Conservation (phyloP, 2,888 invertebrate genomes). For the Asteroscopus sphinx region DNA sequence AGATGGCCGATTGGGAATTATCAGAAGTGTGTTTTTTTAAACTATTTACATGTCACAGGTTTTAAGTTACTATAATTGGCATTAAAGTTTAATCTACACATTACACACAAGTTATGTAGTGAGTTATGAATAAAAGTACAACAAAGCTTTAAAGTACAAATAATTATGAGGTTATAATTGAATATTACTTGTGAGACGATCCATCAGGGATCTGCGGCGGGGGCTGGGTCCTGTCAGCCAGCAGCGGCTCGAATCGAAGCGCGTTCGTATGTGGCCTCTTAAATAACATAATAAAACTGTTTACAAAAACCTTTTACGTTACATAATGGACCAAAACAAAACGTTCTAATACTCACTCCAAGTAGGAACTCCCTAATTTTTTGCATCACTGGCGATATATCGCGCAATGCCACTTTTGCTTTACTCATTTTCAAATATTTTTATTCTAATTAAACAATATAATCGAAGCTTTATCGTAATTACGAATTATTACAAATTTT, state of each 20-base stretch:
- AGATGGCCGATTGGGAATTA: no score
- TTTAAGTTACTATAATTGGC: no score
- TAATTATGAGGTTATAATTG: slow-evolving; percentile 29
- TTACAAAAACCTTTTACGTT: slow-evolving; percentile 53
- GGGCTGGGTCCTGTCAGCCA: slow-evolving; percentile 94
- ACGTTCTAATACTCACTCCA: slow-evolving; percentile 86
- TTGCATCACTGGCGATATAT: slow-evolving; percentile 91
- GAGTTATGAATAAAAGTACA: no score
- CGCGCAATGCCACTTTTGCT: slow-evolving; percentile 88
- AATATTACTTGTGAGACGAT: slow-evolving; percentile 91
- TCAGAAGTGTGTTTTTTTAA: no score
- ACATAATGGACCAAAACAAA: slow-evolving; percentile 66
- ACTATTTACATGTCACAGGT: no score
- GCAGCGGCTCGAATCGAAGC: slow-evolving; percentile 91
- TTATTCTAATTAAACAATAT: not conserved
- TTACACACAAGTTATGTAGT: no score
- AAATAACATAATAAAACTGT: slow-evolving; percentile 42
- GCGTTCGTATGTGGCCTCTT: slow-evolving; percentile 91
- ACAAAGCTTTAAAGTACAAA: not conserved
- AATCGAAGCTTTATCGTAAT: slow-evolving; percentile 14
- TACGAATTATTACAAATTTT: slow-evolving; percentile 8
- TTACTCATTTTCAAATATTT: slow-evolving; percentile 73
- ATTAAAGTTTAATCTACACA: no score
- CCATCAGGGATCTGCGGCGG: slow-evolving; percentile 95
- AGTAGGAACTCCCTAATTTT: slow-evolving; percentile 91